These are phyloP conservation scores for Progne subis DNA, from an alignment of 2,113 vertebrate species.

Conservation along the genomic window DNA sequence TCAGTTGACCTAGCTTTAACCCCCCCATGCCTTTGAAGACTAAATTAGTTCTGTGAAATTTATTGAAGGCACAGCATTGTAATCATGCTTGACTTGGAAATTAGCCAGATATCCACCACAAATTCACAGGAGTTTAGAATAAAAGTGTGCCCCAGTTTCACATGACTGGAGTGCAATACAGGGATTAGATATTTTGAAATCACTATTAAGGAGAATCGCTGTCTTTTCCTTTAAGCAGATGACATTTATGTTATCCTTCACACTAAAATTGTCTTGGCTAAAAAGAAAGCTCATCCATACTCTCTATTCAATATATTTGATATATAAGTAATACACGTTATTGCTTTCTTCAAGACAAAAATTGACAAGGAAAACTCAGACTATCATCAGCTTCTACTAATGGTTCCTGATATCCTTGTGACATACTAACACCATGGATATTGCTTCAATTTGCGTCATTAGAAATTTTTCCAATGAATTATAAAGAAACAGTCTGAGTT, in stretches of 20 bases:
- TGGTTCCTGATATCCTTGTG: background rate
- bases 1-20: slow-evolving; percentile 50
- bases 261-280: background rate
- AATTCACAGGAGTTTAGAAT: background rate
- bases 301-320: background rate
- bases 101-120: slow-evolving; percentile 25
- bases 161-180: background rate
- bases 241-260: background rate
- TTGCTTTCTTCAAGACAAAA: background rate
- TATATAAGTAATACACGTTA: background rate
- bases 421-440: background rate
- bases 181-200: background rate
- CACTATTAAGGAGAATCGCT: background rate
- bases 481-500: background rate
- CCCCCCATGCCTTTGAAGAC: slow-evolving; percentile 26
- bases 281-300: background rate
- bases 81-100: slow-evolving; percentile 44
- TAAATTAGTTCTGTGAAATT: slow-evolving; percentile 52
- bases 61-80: slow-evolving; percentile 5
- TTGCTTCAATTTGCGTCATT: background rate
- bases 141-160: slow-evolving; percentile 1
- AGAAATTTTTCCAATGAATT: background rate
- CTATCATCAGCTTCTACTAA: background rate
- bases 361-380: background rate
- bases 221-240: background rate